phyloP scores from a whole-genome alignment of 2,797 vertebrate species.

The Kryptopterus vitreolus region DNA sequence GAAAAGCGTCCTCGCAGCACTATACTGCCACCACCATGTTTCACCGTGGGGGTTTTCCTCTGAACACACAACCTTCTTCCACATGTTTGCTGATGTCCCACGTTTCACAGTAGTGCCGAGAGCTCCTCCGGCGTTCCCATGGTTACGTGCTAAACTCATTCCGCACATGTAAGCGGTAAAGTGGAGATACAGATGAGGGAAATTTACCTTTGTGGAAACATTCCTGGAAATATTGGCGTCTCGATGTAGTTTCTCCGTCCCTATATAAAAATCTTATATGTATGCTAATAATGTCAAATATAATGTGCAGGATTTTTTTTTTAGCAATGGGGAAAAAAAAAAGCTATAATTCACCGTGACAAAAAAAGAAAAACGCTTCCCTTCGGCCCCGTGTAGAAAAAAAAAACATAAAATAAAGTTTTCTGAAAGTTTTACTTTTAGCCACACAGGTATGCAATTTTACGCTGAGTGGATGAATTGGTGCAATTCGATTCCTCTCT shows the following conservation, averaged over 20 bases:
- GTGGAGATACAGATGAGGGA: not conserved
- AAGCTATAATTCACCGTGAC: too few species aligned
- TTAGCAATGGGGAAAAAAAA: not conserved
- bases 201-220: not conserved
- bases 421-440: not conserved
- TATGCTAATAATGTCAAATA: not conserved
- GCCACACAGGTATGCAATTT: not conserved
- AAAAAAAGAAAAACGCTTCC: not conserved
- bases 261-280: slow-evolving; percentile 4
- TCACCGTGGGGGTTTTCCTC: too few species aligned
- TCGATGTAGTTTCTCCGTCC: too few species aligned
- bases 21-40: too few species aligned
- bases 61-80: too few species aligned
- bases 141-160: not conserved
- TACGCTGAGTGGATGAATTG: not conserved
- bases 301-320: not conserved
- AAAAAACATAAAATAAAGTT: too few species aligned
- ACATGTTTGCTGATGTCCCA: too few species aligned
- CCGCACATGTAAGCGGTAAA: not conserved
- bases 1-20: too few species aligned
- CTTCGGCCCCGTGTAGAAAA: not conserved
- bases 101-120: too few species aligned
- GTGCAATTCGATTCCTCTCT: not conserved
- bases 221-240: not conserved
- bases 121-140: too few species aligned